A percentile compares a stretch with the other conserved stretches of the same genome.
These are phyloP conservation scores for Cottoperca gobio DNA, from an alignment of 2,797 vertebrate genomes.

Conservation along the genomic window DNA sequence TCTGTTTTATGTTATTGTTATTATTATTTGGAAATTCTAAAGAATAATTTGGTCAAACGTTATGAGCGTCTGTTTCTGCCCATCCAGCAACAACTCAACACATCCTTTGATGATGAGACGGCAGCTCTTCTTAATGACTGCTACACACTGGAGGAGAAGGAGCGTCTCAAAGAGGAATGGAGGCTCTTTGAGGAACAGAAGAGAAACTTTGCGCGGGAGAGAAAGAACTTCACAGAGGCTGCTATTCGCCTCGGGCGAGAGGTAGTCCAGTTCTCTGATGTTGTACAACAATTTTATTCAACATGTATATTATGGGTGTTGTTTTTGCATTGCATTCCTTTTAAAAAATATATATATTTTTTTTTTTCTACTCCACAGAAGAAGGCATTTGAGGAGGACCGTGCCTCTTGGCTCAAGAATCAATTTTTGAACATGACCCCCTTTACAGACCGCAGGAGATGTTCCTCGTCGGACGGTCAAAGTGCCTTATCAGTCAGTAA, in stretches of 20 bases:
- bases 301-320: background rate
- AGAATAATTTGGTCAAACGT: background rate
- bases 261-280: conserved; percentile 73
- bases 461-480: conserved; percentile 77
- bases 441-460: conserved; percentile 79
- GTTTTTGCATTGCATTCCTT: background rate
- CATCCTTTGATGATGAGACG: conserved; percentile 94
- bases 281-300: background rate
- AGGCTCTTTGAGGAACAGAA: conserved; percentile 94
- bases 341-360: too few species aligned
- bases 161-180: conserved; percentile 97
- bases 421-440: conserved; percentile 88
- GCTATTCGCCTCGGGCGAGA: conserved; percentile 96
- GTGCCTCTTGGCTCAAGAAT: conserved; percentile 85
- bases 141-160: conserved; percentile 96
- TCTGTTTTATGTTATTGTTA: background rate
- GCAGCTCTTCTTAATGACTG: conserved; percentile 92
- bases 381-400: conserved; percentile 84
- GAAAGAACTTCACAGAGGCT: conserved; percentile 96
- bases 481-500: conserved; percentile 84
- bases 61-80: conserved; percentile 1
- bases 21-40: background rate
- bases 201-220: conserved; percentile 95
- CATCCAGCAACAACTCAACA: conserved; percentile 91
- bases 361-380: conserved; percentile 67